Evolutionary conservation across 1,140 invertebrate species (phyloP), one percentile per base, ranked within the genome.

Genomic region (Drosophila persimilis): DNA sequence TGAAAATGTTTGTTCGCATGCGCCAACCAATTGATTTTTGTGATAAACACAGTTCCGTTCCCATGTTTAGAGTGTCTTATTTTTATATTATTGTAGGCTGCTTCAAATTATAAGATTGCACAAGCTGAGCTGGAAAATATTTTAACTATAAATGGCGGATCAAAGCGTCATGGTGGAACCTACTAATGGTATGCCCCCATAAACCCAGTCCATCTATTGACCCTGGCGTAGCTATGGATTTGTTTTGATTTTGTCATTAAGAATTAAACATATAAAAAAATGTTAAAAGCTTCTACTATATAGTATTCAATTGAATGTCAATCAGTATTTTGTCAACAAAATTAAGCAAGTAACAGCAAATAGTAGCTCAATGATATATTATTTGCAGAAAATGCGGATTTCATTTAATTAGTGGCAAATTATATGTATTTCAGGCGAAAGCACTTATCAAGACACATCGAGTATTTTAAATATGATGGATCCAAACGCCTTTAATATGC

Each of bases 11-110:
- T 39, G 43, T 46, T 29, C 41, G 61, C 71, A 65, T 65, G 71
- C 71, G 71, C 60, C 15, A 55, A 41, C 29, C 26, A 24, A 74
- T 74, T 65, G 71, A 74, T 74, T 74, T 73, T 74, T 52, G 35
- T 39, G 39, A 47, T 35, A 47, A 55, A 65, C 53, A 65, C 43
- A 56, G 29, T 39, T 39, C 6, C 29, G 31, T 39, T 74, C 54
- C 53, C 73, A 74, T 74, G 71, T 65, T 74, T 58, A 57, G 58
- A 17, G 70, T 74, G 71, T 41, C 46, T 54, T 53, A 43, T 17
- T 44, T 43, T 39, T 43, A 67, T 64, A 31, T 57, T 45, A 57
- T 31, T 45, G 13, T 31, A 58, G 43, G 43, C 47, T 39, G 15
- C 35, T 39, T 39, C 35, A 39, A 39, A 39, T 4, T 39, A 11